These are phyloP conservation scores for Tipula unca DNA, from an alignment of 2,888 invertebrate species.

Conservation along the genomic window DNA sequence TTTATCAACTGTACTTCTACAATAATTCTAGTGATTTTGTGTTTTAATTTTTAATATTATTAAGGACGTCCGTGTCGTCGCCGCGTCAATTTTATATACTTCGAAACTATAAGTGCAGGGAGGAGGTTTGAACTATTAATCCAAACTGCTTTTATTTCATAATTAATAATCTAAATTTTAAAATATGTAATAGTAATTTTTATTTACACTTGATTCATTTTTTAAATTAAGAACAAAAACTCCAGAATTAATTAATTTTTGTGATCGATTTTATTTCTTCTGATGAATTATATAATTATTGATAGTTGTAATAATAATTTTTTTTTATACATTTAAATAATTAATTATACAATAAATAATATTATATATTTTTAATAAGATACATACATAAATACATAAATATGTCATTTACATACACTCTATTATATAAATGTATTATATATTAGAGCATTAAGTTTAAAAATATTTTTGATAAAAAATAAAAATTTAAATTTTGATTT, in stretches of 20 bases:
- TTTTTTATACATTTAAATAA: background rate
- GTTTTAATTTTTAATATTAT: background rate
- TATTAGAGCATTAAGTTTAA: background rate
- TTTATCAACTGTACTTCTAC: background rate
- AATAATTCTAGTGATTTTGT: background rate
- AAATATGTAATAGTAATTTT: background rate
- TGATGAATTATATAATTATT: background rate
- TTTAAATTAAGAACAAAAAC: background rate
- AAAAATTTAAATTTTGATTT: background rate
- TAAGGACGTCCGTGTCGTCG: background rate
- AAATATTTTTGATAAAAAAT: background rate
- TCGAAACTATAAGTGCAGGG: background rate
- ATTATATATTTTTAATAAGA: background rate
- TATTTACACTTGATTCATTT: background rate
- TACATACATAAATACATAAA: background rate
- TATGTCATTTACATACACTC: background rate
- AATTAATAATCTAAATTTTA: background rate
- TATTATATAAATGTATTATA: no score
- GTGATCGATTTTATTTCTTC: background rate
- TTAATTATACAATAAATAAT: background rate
- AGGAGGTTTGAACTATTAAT: background rate
- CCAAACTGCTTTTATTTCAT: background rate
- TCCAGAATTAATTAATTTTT: background rate
- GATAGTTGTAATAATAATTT: background rate
- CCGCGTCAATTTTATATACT: background rate